phyloP scores from a whole-genome alignment of 2,797 vertebrate genomes.

The Spondyliosoma cantharus region DNA sequence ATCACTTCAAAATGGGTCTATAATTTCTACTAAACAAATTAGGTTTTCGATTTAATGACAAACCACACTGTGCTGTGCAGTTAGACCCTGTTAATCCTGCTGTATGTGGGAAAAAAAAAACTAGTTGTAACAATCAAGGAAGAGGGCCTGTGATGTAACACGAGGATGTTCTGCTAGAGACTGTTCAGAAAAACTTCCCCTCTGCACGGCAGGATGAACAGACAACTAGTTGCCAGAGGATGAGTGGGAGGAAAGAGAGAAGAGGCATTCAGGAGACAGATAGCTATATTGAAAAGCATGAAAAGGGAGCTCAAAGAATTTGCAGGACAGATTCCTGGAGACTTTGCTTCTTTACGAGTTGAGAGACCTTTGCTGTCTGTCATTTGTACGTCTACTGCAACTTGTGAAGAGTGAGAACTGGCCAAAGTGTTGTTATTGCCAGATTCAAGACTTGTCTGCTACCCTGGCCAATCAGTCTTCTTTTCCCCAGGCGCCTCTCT shows the following conservation, averaged over 20 bases:
- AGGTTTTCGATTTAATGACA: conserved; percentile 23
- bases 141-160: conserved; percentile 35
- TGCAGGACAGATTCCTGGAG: conserved; percentile 49
- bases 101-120: conserved; percentile 20
- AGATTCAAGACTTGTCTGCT: conserved; percentile 49
- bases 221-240: conserved; percentile 42
- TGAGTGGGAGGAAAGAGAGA: conserved; percentile 51
- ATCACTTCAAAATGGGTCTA: conserved; percentile 40
- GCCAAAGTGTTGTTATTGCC: conserved; percentile 51
- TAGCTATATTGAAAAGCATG: conserved; percentile 38
- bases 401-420: conserved; percentile 51
- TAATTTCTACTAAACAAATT: conserved; percentile 40
- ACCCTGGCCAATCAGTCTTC: conserved; percentile 46
- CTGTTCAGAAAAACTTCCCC: conserved; percentile 22
- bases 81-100: conserved; percentile 20
- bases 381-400: conserved; percentile 46
- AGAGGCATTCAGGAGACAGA: conserved; percentile 44
- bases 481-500: conserved; percentile 70
- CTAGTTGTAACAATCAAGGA: conserved; percentile 19
- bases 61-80: conserved; percentile 4
- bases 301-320: conserved; percentile 46
- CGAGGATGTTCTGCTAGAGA: conserved; percentile 31
- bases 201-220: conserved; percentile 41
- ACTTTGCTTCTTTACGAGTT: conserved; percentile 40
- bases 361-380: conserved; percentile 57